Conservation (phyloP, 2,113 vertebrate species). For the Lampris megalopsis region DNA sequence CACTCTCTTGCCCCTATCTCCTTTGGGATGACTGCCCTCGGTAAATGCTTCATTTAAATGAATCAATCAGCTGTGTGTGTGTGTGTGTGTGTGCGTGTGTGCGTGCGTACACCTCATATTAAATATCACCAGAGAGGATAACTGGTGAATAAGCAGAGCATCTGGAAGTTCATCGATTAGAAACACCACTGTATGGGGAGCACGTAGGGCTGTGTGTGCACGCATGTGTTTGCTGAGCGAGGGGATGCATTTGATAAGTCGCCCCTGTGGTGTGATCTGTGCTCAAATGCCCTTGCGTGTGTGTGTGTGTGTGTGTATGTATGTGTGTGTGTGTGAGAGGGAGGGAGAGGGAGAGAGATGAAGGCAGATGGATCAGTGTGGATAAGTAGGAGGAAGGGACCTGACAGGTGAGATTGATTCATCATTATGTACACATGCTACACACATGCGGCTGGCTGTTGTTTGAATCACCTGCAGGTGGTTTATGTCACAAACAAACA, state of each 20-base stretch:
- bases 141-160: slow-evolving; percentile 68
- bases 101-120: slow-evolving; percentile 57
- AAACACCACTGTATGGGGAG: slow-evolving; percentile 38
- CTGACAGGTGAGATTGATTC: slow-evolving; percentile 87
- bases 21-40: slow-evolving; percentile 28
- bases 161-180: slow-evolving; percentile 74
- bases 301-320: background rate
- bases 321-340: background rate
- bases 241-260: slow-evolving; percentile 37
- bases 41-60: slow-evolving; percentile 63
- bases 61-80: slow-evolving; percentile 46
- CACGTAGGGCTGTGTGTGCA: slow-evolving; percentile 28
- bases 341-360: slow-evolving; percentile 19
- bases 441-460: slow-evolving; percentile 82
- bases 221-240: slow-evolving; percentile 16
- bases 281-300: slow-evolving; percentile 22
- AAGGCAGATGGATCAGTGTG: slow-evolving; percentile 49
- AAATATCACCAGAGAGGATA: slow-evolving; percentile 74
- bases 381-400: slow-evolving; percentile 56
- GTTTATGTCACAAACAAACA: slow-evolving; percentile 86
- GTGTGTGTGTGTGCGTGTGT: slow-evolving; percentile 11
- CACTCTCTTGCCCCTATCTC: background rate
- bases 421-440: slow-evolving; percentile 77
- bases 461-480: slow-evolving; percentile 93
- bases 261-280: slow-evolving; percentile 9